These are phyloP conservation scores for Aphyosemion australe DNA, from an alignment of 2,113 vertebrate species.

Conservation along the genomic window DNA sequence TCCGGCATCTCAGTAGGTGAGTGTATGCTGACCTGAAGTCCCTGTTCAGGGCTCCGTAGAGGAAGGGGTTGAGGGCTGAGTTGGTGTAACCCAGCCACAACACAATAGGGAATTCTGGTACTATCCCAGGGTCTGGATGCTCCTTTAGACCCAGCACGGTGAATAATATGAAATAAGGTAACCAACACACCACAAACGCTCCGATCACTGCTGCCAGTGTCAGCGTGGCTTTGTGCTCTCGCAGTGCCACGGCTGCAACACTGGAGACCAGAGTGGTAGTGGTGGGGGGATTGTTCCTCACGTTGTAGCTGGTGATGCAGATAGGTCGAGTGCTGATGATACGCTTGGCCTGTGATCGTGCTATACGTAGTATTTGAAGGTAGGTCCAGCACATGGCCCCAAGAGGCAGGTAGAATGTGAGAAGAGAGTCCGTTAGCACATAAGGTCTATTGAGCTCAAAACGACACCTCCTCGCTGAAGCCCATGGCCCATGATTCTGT, in stretches of 20 bases:
- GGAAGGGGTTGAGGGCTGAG: conserved; percentile 92
- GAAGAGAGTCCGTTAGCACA: conserved; percentile 84
- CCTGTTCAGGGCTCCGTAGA: conserved; percentile 89
- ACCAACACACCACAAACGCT: conserved; percentile 88
- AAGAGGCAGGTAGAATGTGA: conserved; percentile 93
- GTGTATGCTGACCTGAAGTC: conserved; percentile 88
- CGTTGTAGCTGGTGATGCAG: conserved; percentile 57
- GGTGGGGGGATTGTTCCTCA: conserved; percentile 43
- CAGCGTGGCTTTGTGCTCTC: conserved; percentile 85
- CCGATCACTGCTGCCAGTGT: conserved; percentile 85
- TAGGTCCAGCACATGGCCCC: conserved; percentile 92
- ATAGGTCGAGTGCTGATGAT: conserved; percentile 79
- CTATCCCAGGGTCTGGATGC: conserved; percentile 66
- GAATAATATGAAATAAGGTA: conserved; percentile 89
- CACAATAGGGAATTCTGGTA: conserved; percentile 61
- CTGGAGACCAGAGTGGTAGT: conserved; percentile 66
- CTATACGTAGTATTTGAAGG: conserved; percentile 89
- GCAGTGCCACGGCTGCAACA: conserved; percentile 66
- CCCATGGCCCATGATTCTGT: conserved; percentile 72
- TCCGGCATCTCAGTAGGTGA: conserved; percentile 79
- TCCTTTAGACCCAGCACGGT: conserved; percentile 81
- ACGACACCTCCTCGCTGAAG: conserved; percentile 70
- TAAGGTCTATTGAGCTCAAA: conserved; percentile 88
- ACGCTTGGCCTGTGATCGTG: conserved; percentile 88
- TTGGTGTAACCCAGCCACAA: conserved; percentile 93